Base-by-base conservation (phyloP, 2,888 invertebrate species). In the Nemoura dubitans region DNA sequence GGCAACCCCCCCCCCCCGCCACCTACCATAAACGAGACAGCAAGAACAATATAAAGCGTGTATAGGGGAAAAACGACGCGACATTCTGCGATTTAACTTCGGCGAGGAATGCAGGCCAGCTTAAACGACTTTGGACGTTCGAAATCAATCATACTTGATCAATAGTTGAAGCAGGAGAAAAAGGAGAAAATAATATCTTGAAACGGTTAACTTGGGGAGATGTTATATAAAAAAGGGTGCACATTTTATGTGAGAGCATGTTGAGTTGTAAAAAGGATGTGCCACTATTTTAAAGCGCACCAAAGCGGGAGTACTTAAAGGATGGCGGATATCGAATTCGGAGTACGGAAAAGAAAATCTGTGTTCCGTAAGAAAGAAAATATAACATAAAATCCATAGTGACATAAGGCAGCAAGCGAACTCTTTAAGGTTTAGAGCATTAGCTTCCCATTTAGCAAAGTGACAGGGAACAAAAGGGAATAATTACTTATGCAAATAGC, bases 101-200 rank as follows among this genome's bases (percentile, higher is more conserved):
- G 2, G 78, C 5, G 78, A 36, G n/a, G n/a, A n/a, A n/a, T n/a
- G n/a, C n/a, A n/a, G n/a, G n/a, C n/a, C n/a, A n/a, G n/a, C 6
- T 78, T 78, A 27, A 78, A 27, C 78, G 78, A 1, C 78, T 78
- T 78, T 76, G 76, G 26, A 78, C 27, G 28, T 78, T 26, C 28
- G 2, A 28, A 78, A 78, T 78, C 78, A 78, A 78, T 78, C 78
- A 78, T 78, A 78, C 78, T 78, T 78, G 78, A 78, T 78, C 78
- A 78, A 78, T 78, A 59, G 59, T 14, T 59, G 21, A 14, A 59
- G 59, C 16, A 59, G 59, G 21, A 59, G 6, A 59, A 59, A 59
- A 59, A 21, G 59, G 2, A 59, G 21, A 59, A 16, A 59, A 59
- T 59, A 59, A 59, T 59, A 59, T 7, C 16, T 59, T 59, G 21